phyloP scores from a whole-genome alignment of 2,797 vertebrate genomes.

The Catostomus latipinnis region DNA sequence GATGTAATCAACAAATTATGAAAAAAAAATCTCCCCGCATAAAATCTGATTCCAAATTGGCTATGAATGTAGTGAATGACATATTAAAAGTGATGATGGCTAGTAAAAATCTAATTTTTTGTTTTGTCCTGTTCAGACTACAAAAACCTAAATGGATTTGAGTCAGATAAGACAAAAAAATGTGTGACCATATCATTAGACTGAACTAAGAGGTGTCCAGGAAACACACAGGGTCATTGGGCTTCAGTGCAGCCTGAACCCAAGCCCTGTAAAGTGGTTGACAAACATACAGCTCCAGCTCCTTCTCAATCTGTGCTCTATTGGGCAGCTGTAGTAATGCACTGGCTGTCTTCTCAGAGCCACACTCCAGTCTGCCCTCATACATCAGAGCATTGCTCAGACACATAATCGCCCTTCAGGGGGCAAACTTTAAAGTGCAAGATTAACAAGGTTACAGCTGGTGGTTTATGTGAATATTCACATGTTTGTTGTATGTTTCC shows the following conservation, averaged over 20 bases:
- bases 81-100: too few relatives aligned
- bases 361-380: constrained; percentile 92
- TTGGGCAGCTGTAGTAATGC: constrained; percentile 83
- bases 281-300: constrained; percentile 71
- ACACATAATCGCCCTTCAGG: constrained; percentile 91
- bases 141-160: too few relatives aligned
- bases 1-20: too few relatives aligned
- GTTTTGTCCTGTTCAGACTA: too few relatives aligned
- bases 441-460: background rate
- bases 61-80: too few relatives aligned
- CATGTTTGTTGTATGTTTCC: too few relatives aligned
- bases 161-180: too few relatives aligned
- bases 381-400: constrained; percentile 95
- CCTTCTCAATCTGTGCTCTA: constrained; percentile 79
- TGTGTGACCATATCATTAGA: background rate
- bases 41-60: too few relatives aligned
- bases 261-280: constrained; percentile 78
- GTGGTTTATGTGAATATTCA: too few relatives aligned
- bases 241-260: constrained; percentile 83
- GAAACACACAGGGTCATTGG: constrained; percentile 90
- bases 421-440: background rate
- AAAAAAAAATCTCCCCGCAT: too few relatives aligned
- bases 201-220: constrained; percentile 92
- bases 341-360: constrained; percentile 88
- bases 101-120: too few relatives aligned